These are phyloP conservation scores for Nomia melanderi DNA, from an alignment of 1,140 invertebrate species.

Conservation along the genomic window DNA sequence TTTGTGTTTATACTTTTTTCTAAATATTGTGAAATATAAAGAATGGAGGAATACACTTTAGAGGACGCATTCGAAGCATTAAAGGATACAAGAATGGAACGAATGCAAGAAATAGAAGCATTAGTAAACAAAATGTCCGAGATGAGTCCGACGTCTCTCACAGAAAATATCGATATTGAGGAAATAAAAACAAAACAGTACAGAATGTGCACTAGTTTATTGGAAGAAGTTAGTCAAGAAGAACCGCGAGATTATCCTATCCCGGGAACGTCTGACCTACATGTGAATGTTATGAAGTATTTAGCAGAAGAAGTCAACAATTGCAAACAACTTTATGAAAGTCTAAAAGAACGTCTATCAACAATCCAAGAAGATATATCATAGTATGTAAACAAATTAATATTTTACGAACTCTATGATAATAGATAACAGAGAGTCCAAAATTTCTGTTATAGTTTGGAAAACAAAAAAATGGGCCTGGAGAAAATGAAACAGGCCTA, in stretches of 20 bases:
- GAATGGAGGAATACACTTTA: conserved; percentile 66
- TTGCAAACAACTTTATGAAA: conserved; percentile 34
- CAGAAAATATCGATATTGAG: conserved; percentile 23
- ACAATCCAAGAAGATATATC: conserved; percentile 56
- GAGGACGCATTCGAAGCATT: conserved; percentile 67
- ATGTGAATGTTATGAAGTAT: conserved; percentile 49
- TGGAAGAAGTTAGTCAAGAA: conserved; percentile 52
- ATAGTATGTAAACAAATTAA: conserved; percentile 54
- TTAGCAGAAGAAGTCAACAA: conserved; percentile 57
- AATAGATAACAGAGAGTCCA: background rate
- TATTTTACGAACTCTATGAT: conserved; percentile 6
- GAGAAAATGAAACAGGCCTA: conserved; percentile 67
- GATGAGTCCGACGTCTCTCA: conserved; percentile 48
- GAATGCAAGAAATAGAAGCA: conserved; percentile 57
- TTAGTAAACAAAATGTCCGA: conserved; percentile 58
- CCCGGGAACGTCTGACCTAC: conserved; percentile 63
- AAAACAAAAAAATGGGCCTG: conserved; percentile 63
- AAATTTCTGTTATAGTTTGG: conserved; percentile 61
- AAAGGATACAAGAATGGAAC: conserved; percentile 51
- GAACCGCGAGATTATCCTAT: conserved; percentile 64
- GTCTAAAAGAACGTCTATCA: conserved; percentile 36
- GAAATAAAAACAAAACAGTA: conserved; percentile 60
- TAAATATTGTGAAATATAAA: background rate
- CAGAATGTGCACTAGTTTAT: conserved; percentile 51
- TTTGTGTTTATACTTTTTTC: too few species aligned